Base-by-base conservation (phyloP, 2,888 invertebrate species). In the Thalpophila matura region DNA sequence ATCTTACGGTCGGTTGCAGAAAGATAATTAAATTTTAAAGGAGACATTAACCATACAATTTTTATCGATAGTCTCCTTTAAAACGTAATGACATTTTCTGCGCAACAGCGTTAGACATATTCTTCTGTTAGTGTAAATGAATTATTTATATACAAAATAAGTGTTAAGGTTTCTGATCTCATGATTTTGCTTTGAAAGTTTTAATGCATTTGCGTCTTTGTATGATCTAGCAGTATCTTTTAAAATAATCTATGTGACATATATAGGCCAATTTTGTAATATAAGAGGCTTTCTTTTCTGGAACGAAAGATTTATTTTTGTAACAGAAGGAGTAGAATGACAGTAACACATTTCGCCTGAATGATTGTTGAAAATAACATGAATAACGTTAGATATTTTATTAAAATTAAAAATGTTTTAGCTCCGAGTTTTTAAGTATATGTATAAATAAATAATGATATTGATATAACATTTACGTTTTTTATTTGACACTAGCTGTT, bases 371-470 rank as follows among this genome's bases (percentile, higher is more conserved):
- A 86, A 85, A 84, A 57, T 84, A 86, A 81, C 73, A 83, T 81
- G 78, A 79, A 81, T 86, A 86, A 87, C 80, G 85, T 89, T 91
- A 91, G 88, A 89, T 90, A 89, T 83, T 86, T 88, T 87, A 86
- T 86, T 87, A 86, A n/a, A n/a, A 88, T 87, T 86, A 86, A 86
- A 62, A 90, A 89, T 89, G 90, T 94, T 94, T 93, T 94, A 93
- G 90, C 92, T 92, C 90, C 90, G 85, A 87, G 89, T 91, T 93
- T 90, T 92, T 92, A 93, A 91, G 88, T 74, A 63, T 79, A 82
- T 85, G 80, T 86, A 88, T 86, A 89, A 90, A 91, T 91, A 91
- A 88, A 90, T 89, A 85, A 90, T 81, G 82, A 87, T 87, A 89
- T 89, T 90, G 85, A 89, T 86, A 87, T 87, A 86, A 83, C 75